A percentile compares a stretch with the other conserved stretches of the same genome.
These are phyloP conservation scores for Drosophila differens DNA, from an alignment of 2,888 invertebrate species.

Conservation along the genomic window DNA sequence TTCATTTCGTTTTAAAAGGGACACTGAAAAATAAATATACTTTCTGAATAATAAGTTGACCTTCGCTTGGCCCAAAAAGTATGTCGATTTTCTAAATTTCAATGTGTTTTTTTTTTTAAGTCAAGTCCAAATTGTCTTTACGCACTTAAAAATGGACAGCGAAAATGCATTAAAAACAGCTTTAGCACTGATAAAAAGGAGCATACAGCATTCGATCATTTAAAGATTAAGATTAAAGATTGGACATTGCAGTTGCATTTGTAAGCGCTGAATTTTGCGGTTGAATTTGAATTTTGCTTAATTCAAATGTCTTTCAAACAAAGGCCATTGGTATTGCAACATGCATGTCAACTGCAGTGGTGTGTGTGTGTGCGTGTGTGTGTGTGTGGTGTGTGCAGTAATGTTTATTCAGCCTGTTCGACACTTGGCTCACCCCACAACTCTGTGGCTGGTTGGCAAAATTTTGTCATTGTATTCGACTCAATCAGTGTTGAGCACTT, in stretches of 20 bases:
- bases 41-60: too few relatives aligned
- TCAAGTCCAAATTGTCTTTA: too few relatives aligned
- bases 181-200: neutral
- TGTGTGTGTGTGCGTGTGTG: neutral
- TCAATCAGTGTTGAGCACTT: constrained; percentile 62
- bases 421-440: constrained; percentile 8
- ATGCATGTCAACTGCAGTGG: constrained; percentile 61
- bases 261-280: constrained; percentile 1
- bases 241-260: neutral
- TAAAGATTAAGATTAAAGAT: too few relatives aligned
- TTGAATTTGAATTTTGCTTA: constrained; percentile 50
- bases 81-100: too few relatives aligned
- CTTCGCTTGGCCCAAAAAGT: too few relatives aligned
- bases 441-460: constrained; percentile 48
- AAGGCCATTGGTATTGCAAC: constrained; percentile 49
- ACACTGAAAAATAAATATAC: too few relatives aligned
- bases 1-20: too few relatives aligned
- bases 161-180: neutral
- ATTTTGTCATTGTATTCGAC: constrained; percentile 53
- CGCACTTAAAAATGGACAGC: too few relatives aligned
- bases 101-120: too few relatives aligned
- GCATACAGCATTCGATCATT: neutral
- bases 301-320: constrained; percentile 72
- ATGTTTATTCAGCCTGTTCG: constrained; percentile 40
- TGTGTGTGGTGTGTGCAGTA: neutral